Evolutionary conservation across 2,797 vertebrate genomes (phyloP), one percentile per base, ranked within the genome.

Genomic region (Smutsia gigantea): DNA sequence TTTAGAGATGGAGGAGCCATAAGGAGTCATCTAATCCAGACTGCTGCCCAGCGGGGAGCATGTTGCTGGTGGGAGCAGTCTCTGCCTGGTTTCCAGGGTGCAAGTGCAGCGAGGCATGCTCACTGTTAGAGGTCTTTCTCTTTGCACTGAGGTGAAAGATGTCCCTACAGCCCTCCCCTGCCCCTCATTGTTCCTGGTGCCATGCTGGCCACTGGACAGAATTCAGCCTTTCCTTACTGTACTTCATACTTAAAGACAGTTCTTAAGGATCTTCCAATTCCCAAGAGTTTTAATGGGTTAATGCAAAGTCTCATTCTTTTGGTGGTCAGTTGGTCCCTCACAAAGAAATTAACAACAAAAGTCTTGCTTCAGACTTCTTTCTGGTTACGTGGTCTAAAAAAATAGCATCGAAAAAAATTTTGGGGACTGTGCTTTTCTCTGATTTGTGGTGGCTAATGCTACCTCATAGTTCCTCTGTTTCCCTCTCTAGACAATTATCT

Each of bases 11-110:
- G 63, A 89, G 74, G 74, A 86, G 74, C 25, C 8, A 9, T 18
- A 0, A 34, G 61, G 25, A 34, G 9, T 8, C n/a, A 3, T 61
- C n/a, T 17, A 6, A 81, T 31, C 37, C 17, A 31, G 25, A 12
- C 0, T 0, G 15, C 11, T 11, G 1, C 64, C 72, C 6, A 0
- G 17, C 0, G 13, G 29, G 13, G 31, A 29, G 27, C 1, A 13
- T 3, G 12, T 19, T 46, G 46, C 1, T 0, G 25, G 13, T 14
- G 29, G 74, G 59, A 25, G 18, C 55, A 6, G 42, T 46, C 31
- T 42, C 37, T 66, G 69, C 82, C 39, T 21, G 0, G 27, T 34
- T 19, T 61, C 63, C n/a, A 29, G 57, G 18, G 37, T 15, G 1
- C 74, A 7, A 1, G 34, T 77, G 25, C 21, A 7, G 25, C 1